Percentiles rank a stretch among this genome's conserved stretches.
These are phyloP conservation scores for Apotomis betuletana DNA, from an alignment of 2,888 invertebrate species.

Conservation along the genomic window DNA sequence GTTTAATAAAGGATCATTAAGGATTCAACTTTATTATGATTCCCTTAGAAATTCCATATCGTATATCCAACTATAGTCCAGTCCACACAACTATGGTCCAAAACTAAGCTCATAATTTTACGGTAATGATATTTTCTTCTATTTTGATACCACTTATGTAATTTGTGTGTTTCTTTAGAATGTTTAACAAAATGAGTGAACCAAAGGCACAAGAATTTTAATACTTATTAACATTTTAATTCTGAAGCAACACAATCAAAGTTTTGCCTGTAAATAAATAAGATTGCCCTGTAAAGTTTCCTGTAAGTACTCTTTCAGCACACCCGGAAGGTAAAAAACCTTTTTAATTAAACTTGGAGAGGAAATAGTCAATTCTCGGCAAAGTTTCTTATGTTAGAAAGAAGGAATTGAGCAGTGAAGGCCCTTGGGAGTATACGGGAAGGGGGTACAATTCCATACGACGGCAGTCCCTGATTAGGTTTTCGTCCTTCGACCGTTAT, in stretches of 20 bases:
- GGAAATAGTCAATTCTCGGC: conserved; percentile 45
- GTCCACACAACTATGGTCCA: too few relatives aligned
- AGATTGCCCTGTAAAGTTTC: conserved; percentile 16
- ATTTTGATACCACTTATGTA: too few relatives aligned
- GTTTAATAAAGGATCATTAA: too few relatives aligned
- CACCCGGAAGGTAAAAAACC: conserved; percentile 37
- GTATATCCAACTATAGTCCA: too few relatives aligned
- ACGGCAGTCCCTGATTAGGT: conserved; percentile 49
- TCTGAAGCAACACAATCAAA: not conserved
- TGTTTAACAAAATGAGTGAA: too few relatives aligned
- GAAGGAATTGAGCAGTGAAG: conserved; percentile 51
- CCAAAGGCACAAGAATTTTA: too few relatives aligned
- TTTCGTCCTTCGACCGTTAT: conserved; percentile 47
- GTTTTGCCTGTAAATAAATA: conserved; percentile 25
- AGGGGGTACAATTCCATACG: conserved; percentile 41
- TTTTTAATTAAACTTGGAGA: conserved; percentile 53
- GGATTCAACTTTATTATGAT: too few relatives aligned
- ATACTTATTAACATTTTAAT: not conserved
- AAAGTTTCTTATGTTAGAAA: conserved; percentile 54
- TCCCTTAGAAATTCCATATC: too few relatives aligned
- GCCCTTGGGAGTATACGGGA: conserved; percentile 46
- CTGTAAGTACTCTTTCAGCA: conserved; percentile 20
- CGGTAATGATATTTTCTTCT: too few relatives aligned
- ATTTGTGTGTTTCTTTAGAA: too few relatives aligned
- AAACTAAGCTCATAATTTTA: too few relatives aligned